Evolutionary conservation across 2,797 vertebrate species (phyloP), one percentile per base, ranked within the genome.

Genomic region (Pagetopsis macropterus): DNA sequence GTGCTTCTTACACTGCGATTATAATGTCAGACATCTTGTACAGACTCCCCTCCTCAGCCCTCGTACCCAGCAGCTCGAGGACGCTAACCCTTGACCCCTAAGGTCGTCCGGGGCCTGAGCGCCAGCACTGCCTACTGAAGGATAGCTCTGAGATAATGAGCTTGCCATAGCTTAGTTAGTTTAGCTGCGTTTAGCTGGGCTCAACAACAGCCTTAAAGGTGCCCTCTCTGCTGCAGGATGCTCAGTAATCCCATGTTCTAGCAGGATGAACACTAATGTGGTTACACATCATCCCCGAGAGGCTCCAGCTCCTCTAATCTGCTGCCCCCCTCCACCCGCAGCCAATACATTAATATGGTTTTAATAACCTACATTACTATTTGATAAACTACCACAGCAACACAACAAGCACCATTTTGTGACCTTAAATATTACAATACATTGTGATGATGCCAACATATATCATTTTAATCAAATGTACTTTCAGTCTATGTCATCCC

Each of bases 81-180:
- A 81, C 13, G 27, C 74, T 87, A 83, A 88, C 77, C 81, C 52
- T 27, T 75, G 72, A 82, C 79, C 87, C 59, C 52, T 40, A 41
- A 66, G 79, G 70, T 87, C 75, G 84, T 23, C 46, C 14, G 1
- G 70, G 63, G 65, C 52, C 65, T 75, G 66, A 75, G 62, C 65
- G n/a, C 68, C 45, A 60, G 79, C 51, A 44, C 51, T 62, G 60
- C 60, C 62, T 56, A 69, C 56, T 75, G 65, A 41, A 41, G 46
- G 60, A 57, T 74, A 73, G 49, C 64, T 65, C 67, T 70, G 67
- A 70, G 68, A 78, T 86, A 89, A 90, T 88, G 75, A 87, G 83
- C 83, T 89, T 85, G 75, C 57, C 43, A 16, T 84, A 79, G 56
- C 79, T 76, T 71, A 76, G 64, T 76, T 71, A 73, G 64, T 23